Conservation (phyloP, 35 echinoderm and acorn worm species). For the Antedon bifida region DNA sequence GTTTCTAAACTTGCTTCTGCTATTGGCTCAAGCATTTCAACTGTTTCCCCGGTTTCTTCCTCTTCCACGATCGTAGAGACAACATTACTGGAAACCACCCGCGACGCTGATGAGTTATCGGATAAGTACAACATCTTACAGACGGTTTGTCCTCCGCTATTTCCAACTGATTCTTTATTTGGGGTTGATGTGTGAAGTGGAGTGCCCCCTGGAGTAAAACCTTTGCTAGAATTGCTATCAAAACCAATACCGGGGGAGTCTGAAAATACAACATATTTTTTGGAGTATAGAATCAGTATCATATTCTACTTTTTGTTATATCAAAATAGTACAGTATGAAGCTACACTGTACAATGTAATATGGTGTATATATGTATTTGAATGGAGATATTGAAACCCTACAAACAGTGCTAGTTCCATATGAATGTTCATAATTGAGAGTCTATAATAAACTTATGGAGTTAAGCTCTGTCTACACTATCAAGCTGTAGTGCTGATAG, state of each 20-base stretch:
- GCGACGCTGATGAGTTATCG: neutral
- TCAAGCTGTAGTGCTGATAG: no score
- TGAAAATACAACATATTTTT: neutral
- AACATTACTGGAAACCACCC: neutral
- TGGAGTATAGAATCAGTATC: no score
- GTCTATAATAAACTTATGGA: no score
- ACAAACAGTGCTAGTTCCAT: no score
- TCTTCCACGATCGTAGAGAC: neutral
- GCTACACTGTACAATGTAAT: no score
- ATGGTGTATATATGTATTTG: no score
- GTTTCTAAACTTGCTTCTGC: neutral
- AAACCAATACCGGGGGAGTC: neutral
- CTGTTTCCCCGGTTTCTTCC: neutral
- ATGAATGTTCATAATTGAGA: no score
- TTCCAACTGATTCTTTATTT: neutral
- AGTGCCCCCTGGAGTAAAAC: neutral
- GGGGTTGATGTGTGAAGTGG: neutral
- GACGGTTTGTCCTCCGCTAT: neutral
- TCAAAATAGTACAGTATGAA: no score
- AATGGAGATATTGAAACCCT: no score
- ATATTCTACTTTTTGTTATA: no score
- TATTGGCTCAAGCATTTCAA: neutral
- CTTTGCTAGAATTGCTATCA: neutral
- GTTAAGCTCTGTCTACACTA: no score
- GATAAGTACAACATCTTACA: neutral